These are phyloP conservation scores for Thamnaconus septentrionalis DNA, from an alignment of 2,113 vertebrate genomes.

Conservation along the genomic window DNA sequence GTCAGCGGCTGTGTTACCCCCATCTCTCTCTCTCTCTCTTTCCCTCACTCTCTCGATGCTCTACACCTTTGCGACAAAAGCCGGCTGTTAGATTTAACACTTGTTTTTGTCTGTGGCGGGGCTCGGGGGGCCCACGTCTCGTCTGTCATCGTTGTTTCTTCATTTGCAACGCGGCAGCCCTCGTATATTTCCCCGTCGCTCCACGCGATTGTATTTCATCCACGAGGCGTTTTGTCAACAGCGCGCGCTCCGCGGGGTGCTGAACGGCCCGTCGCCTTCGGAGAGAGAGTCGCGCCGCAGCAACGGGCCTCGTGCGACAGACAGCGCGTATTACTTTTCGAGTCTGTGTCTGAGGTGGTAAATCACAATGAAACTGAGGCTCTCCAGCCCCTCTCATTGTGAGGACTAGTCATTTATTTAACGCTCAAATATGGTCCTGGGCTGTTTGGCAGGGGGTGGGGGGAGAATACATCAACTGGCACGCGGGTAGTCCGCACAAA, in stretches of 20 bases:
- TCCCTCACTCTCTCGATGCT: too few relatives aligned
- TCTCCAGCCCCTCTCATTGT: slow-evolving; percentile 56
- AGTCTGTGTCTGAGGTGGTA: slow-evolving; percentile 35
- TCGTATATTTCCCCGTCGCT: slow-evolving; percentile 38
- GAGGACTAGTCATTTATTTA: slow-evolving; percentile 71
- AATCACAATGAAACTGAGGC: slow-evolving; percentile 59
- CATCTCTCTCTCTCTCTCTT: too few relatives aligned
- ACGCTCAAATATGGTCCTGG: slow-evolving; percentile 69
- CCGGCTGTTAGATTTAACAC: slow-evolving; percentile 40
- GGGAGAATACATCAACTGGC: slow-evolving; percentile 62
- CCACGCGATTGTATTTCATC: slow-evolving; percentile 54
- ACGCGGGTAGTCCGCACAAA: slow-evolving; percentile 62
- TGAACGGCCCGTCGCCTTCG: slow-evolving; percentile 29
- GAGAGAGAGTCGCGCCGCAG: slow-evolving; percentile 31
- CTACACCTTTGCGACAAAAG: slow-evolving; percentile 33
- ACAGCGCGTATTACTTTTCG: slow-evolving; percentile 20
- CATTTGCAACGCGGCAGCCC: slow-evolving; percentile 32
- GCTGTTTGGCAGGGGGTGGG: slow-evolving; percentile 38
- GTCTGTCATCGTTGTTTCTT: slow-evolving; percentile 36
- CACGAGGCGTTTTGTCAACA: slow-evolving; percentile 51
- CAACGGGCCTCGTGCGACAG: slow-evolving; percentile 15
- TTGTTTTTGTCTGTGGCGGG: slow-evolving; percentile 34
- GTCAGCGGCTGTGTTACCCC: not conserved
- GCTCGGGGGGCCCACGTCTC: slow-evolving; percentile 25
- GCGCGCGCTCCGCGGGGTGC: slow-evolving; percentile 43